Conservation (phyloP, 2,113 vertebrate genomes). For the Pao palembangensis region DNA sequence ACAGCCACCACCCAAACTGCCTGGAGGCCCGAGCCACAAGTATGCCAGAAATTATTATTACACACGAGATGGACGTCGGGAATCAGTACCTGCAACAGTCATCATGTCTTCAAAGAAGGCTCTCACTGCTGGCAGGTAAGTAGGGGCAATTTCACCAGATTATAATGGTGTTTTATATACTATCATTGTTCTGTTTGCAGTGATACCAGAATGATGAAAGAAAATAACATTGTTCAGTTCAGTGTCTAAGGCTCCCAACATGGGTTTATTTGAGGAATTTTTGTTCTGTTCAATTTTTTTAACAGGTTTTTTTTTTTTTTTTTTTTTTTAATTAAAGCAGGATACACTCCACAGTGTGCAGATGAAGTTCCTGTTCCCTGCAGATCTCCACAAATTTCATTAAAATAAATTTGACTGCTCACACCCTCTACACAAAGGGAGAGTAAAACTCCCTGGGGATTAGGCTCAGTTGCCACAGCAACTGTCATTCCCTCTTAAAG, state of each 20-base stretch:
- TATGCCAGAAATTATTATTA: slow-evolving; percentile 85
- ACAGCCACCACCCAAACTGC: slow-evolving; percentile 83
- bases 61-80: slow-evolving; percentile 86
- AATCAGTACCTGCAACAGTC: slow-evolving; percentile 76
- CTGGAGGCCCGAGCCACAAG: slow-evolving; percentile 88
- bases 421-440: no score
- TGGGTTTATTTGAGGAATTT: background rate
- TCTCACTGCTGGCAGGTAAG: slow-evolving; percentile 77
- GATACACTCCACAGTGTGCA: no score
- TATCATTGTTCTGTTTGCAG: background rate
- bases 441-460: no score
- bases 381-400: no score
- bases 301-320: background rate
- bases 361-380: no score
- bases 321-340: background rate
- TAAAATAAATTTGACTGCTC: no score
- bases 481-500: no score
- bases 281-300: no score
- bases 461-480: no score
- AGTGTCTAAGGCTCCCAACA: background rate
- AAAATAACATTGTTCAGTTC: background rate
- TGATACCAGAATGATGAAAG: background rate
- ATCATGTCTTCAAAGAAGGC: slow-evolving; percentile 81
- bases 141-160: background rate
- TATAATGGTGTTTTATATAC: background rate